Evolutionary conservation across 2,113 vertebrate genomes (phyloP), one percentile per base, ranked within the genome.

Genomic region (Microtus montanus): DNA sequence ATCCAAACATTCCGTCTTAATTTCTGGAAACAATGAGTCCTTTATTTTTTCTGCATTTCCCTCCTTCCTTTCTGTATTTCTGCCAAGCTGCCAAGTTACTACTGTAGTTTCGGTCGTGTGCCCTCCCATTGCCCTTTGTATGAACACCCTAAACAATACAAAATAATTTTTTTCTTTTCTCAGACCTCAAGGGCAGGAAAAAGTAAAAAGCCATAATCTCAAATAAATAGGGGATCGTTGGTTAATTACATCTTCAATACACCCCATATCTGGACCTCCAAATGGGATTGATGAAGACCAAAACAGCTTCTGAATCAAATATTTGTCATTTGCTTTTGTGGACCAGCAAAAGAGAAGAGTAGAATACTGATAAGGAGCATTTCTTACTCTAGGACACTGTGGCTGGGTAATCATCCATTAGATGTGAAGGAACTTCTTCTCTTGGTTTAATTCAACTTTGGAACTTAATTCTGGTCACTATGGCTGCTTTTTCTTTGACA

Each of bases 401-500:
- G 44, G 30, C 14, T 90, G 77, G 24, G 63, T 52, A 63, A 41
- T n/a, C 54, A 74, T 47, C 88, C 26, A 38, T 28, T 28, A 35
- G 70, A 41, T n/a, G 88, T 80, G 90, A 0, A n/a, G 12, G 30
- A 24, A 30, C 79, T 92, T 89, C 75, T 15, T 61, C 22, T 63
- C 6, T 13, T 9, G 54, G 68, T 88, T 30, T 2, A 33, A 47
- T 90, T 95, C 13, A 66, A 93, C 47, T 73, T 92, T 80, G 2
- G 33, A 47, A 35, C 68, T 24, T 4, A 85, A 28, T 78, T 96
- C 93, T 85, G 97, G 64, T 26, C 80, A 38, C 26, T 77, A 52
- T 6, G 83, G 91, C 61, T 85, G 66, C 82, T 95, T 79, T 94
- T 49, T 54, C 77, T 91, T 89, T 4, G 87, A 94, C 96, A 96